phyloP scores from a whole-genome alignment of 1,140 invertebrate genomes.

The Aphelenchoides besseyi region DNA sequence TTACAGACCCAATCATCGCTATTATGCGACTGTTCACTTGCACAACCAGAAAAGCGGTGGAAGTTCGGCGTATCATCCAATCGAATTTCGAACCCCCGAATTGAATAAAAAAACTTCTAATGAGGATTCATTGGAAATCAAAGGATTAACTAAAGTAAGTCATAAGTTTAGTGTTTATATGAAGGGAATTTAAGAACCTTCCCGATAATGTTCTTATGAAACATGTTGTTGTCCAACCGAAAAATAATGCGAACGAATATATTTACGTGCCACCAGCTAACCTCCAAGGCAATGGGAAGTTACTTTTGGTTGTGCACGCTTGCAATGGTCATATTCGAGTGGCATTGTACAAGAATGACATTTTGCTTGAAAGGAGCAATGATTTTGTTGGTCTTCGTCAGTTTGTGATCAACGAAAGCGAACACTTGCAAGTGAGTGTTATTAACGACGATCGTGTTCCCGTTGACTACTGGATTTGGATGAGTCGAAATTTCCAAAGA shows the following conservation, averaged over 20 bases:
- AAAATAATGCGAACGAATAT: not conserved
- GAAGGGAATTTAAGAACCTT: not conserved
- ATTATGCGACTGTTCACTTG: not conserved
- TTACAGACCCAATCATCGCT: not conserved
- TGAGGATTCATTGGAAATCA: not conserved
- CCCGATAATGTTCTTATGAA: not conserved
- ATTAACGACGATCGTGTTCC: slow-evolving; percentile 37
- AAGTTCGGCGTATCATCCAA: not conserved
- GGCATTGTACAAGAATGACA: slow-evolving; percentile 38
- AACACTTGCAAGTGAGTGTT: slow-evolving; percentile 34
- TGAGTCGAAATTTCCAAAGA: slow-evolving; percentile 25
- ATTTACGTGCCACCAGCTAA: not conserved
- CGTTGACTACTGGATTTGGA: slow-evolving; percentile 39
- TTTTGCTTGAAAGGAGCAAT: slow-evolving; percentile 36
- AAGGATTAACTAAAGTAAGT: not conserved
- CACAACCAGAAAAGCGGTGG: not conserved
- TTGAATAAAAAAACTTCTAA: not conserved
- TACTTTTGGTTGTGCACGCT: slow-evolving; percentile 44
- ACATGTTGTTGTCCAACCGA: not conserved
- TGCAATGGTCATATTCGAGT: slow-evolving; percentile 44
- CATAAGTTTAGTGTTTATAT: slow-evolving; percentile 1
- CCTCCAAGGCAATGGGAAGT: slow-evolving; percentile 9
- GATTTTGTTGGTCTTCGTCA: slow-evolving; percentile 45
- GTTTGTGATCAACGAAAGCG: slow-evolving; percentile 36
- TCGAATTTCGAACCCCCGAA: slow-evolving; percentile 6